Base-by-base conservation (phyloP, 1,140 invertebrate genomes). In the Oryctes rhinoceros region DNA sequence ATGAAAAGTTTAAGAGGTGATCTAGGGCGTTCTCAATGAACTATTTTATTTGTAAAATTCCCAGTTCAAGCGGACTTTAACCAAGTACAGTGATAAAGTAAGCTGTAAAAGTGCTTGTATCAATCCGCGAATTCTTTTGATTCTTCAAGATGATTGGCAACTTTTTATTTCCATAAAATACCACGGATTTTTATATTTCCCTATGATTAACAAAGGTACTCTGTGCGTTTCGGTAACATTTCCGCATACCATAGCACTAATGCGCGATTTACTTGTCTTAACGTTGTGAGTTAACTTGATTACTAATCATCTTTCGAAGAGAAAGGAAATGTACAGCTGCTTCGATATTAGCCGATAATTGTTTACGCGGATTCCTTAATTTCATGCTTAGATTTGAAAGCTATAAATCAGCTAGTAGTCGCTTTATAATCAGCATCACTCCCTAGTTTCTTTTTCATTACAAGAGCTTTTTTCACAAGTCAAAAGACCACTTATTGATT, bases 21-120 rank as follows among this genome's bases (percentile, higher is more conserved):
- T 18, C 24, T 20, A 10, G 24, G 11, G 6, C 62, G 18, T 1
- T 18, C 5, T 20, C 62, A 67, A 30, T 30, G 4, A 67, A 30
- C 62, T 67, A 5, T 20, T 67, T 0, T 18, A 18, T 67, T 20
- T 10, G 5, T 3, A 20, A 5, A 67, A 10, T 67, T 67, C 10
- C 62, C 10, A 11, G 13, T 67, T 67, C n/a, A 67, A 10, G 62
- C 11, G 24, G 3, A 15, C 18, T 65, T 67, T 67, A 0, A 67
- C 18, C 9, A 67, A 67, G 24, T 67, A 67, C 24, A 30, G 18
- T 67, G 18, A 20, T 18, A 6, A 20, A 67, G n/a, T 18, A 67
- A 24, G 5, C 62, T 4, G 24, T 20, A 67, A 18, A 67, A 67
- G 24, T 20, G 10, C 18, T 67, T 15, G 62, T 18, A 10, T 86